Base-by-base conservation (phyloP, 2,797 vertebrate genomes). In the Brachyrhaphis roseni region DNA sequence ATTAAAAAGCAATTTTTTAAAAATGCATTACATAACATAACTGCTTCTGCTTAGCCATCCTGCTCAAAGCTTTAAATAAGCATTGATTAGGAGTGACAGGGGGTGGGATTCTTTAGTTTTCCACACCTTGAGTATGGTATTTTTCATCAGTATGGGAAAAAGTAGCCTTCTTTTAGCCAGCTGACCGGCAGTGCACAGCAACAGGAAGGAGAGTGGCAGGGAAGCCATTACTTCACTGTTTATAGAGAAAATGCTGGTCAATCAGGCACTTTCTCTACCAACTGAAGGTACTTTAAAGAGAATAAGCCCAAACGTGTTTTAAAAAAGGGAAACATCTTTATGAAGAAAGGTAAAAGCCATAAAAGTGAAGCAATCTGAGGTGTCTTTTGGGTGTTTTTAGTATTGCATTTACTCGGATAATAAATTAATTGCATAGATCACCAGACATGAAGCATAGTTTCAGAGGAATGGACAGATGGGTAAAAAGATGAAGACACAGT, bases 401-500 rank as follows among this genome's bases (percentile, higher is more conserved):
- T 93, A 93, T 94, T 93, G 93, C 91, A 91, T 93, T 90, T 87
- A 36, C 82, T 75, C 89, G 76, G 86, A 91, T 20, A 91, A 93
- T 91, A 93, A 92, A 92, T 94, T 89, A 91, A 88, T 94, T 95
- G 94, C 93, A 94, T 94, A 94, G 94, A 92, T 91, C 90, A 34
- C 86, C 86, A 91, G 91, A 92, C 88, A 88, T 86, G 78, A 84
- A 87, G 84, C 64, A 3, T 83, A 88, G 87, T 91, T 91, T 93
- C 82, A 81, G 12, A 89, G 78, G 74, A 76, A 62, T 89, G 91
- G 90, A 94, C 86, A 89, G 93, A 93, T 85, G 85, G 86, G 85
- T 85, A 81, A 77, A 84, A 90, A 81, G 84, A 88, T 75, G 84
- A 89, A 81, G 92, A 92, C 93, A 95, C 94, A 94, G 94, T 88